These are phyloP conservation scores for Anseranas semipalmata DNA, from an alignment of 2,113 vertebrate genomes.

Conservation along the genomic window DNA sequence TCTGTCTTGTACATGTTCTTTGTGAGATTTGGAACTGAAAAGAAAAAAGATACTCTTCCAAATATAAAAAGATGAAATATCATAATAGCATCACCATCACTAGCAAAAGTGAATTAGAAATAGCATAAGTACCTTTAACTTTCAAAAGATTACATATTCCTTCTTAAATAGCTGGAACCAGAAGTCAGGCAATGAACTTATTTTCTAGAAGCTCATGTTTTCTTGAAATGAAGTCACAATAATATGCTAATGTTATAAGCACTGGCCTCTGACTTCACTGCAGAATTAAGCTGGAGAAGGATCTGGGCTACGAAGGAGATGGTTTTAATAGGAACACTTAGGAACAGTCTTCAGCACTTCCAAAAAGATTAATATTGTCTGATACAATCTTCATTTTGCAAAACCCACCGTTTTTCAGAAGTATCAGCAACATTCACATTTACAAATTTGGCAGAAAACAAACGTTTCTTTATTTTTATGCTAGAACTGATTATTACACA, in stretches of 20 bases:
- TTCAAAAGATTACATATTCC: background rate
- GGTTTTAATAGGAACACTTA: background rate
- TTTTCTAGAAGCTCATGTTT: background rate
- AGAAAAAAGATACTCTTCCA: background rate
- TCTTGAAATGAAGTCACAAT: constrained; percentile 1
- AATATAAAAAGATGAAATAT: background rate
- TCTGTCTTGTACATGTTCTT: background rate
- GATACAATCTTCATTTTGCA: background rate
- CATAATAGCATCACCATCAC: background rate
- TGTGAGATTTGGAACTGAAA: background rate
- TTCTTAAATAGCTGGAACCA: background rate
- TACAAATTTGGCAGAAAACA: constrained; percentile 13
- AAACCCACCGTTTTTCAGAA: background rate
- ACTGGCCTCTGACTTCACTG: background rate
- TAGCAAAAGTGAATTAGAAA: background rate
- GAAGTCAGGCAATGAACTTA: background rate
- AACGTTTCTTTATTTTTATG: background rate
- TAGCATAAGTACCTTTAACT: background rate
- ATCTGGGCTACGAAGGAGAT: background rate
- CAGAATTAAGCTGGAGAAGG: background rate
- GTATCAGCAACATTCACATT: background rate
- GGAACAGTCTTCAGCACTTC: background rate
- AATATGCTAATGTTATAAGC: background rate
- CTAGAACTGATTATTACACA: background rate
- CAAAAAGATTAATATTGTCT: background rate